Percentiles rank a stretch among this genome's conserved stretches.
These are phyloP conservation scores for Chrysolina americana DNA, from an alignment of 2,888 invertebrate species.

Conservation along the genomic window DNA sequence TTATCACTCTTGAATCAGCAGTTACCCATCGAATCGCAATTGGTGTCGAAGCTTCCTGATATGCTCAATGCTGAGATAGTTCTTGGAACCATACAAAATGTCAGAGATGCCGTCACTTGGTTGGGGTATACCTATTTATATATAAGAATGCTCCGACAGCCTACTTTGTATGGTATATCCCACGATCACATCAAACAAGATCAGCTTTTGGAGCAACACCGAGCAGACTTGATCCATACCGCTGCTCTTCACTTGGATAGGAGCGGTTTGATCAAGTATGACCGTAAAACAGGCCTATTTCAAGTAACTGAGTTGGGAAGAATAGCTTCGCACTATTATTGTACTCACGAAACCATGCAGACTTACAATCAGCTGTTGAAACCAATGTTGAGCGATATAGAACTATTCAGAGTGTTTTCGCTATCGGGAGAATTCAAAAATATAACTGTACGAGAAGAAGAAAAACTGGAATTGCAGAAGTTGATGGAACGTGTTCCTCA, in stretches of 20 bases:
- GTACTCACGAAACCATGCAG: constrained; percentile 96
- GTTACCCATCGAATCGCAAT: constrained; percentile 97
- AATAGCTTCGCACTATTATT: constrained; percentile 98
- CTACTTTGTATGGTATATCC: constrained; percentile 90
- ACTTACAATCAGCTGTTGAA: constrained; percentile 97
- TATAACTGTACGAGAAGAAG: constrained; percentile 94
- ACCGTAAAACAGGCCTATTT: constrained; percentile 90
- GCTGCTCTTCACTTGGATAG: constrained; percentile 93
- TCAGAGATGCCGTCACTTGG: constrained; percentile 94
- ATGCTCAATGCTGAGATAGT: constrained; percentile 99
- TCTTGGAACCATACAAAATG: constrained; percentile 90
- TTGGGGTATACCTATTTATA: constrained; percentile 97
- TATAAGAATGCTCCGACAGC: constrained; percentile 85
- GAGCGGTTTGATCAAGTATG: constrained; percentile 95
- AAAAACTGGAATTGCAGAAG: constrained; percentile 96
- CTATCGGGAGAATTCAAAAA: constrained; percentile 96
- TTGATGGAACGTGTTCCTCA: constrained; percentile 96
- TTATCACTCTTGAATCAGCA: constrained; percentile 98
- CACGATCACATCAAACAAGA: constrained; percentile 87
- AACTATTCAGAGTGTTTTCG: constrained; percentile 97
- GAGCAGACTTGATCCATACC: constrained; percentile 96
- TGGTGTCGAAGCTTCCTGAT: constrained; percentile 93
- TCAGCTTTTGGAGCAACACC: constrained; percentile 86
- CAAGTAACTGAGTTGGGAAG: constrained; percentile 91
- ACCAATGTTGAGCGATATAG: constrained; percentile 97